phyloP scores from a whole-genome alignment of 2,113 vertebrate genomes.

The Campylorhamphus procurvoides region DNA sequence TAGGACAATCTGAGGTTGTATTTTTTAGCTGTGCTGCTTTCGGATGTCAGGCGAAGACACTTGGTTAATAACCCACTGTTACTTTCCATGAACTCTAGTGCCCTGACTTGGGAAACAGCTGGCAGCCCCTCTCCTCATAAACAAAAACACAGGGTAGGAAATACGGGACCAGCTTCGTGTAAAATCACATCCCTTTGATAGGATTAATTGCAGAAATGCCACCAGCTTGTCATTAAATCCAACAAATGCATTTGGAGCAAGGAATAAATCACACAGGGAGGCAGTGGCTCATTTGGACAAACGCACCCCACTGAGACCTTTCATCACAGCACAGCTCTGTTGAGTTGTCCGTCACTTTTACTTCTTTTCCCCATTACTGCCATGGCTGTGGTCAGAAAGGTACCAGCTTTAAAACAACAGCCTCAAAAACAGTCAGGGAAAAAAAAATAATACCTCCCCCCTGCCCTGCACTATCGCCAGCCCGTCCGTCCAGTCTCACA shows the following conservation, averaged over 20 bases:
- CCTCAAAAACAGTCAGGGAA: background rate
- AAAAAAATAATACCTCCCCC: background rate
- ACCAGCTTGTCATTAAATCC: constrained; percentile 49
- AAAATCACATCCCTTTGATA: constrained; percentile 32
- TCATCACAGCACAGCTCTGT: background rate
- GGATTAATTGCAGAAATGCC: constrained; percentile 59
- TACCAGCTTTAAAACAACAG: constrained; percentile 14
- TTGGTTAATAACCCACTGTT: background rate
- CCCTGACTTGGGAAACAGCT: background rate
- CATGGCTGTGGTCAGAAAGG: constrained; percentile 12
- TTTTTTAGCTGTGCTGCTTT: constrained; percentile 21
- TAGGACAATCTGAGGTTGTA: constrained; percentile 26
- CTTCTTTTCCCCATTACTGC: constrained; percentile 8
- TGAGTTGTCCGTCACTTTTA: background rate
- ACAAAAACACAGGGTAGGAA: constrained; percentile 13
- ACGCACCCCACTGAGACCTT: background rate
- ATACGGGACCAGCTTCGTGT: background rate
- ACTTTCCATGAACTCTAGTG: background rate
- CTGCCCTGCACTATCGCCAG: background rate
- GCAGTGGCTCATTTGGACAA: constrained; percentile 4
- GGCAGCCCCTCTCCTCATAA: background rate
- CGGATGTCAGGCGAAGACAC: background rate
- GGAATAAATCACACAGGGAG: constrained; percentile 28
- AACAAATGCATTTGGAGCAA: constrained; percentile 31
- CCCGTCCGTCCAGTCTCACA: background rate